A percentile compares a stretch with the other conserved stretches of the same genome.
These are phyloP conservation scores for Procapra przewalskii DNA, from an alignment of 2,113 vertebrate genomes.

Conservation along the genomic window DNA sequence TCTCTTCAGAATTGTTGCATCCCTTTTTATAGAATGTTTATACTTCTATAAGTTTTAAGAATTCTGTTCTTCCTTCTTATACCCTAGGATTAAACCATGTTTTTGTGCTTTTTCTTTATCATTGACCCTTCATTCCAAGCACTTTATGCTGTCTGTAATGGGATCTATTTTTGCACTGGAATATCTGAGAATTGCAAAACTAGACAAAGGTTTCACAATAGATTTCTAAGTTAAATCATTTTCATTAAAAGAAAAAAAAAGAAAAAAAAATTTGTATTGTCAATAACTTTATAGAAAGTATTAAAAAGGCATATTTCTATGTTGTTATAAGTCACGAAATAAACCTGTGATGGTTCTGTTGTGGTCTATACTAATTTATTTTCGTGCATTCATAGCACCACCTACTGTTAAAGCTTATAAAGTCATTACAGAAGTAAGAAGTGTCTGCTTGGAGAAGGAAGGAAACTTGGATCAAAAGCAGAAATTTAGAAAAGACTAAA, in stretches of 20 bases:
- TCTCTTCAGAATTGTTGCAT: constrained; percentile 65
- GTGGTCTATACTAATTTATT: constrained; percentile 60
- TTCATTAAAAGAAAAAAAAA: constrained; percentile 82
- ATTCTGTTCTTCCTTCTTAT: constrained; percentile 48
- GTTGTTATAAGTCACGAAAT: constrained; percentile 84
- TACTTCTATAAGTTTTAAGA: constrained; percentile 67
- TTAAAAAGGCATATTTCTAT: constrained; percentile 83
- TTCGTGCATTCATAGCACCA: constrained; percentile 30
- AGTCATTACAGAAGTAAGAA: neutral
- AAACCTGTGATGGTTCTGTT: constrained; percentile 78
- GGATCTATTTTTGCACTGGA: constrained; percentile 92
- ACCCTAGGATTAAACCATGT: constrained; percentile 69
- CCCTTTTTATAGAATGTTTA: constrained; percentile 75
- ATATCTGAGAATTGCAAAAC: constrained; percentile 86
- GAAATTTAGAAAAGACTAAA: neutral
- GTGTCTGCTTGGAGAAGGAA: neutral
- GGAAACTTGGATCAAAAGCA: neutral
- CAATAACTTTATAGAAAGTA: constrained; percentile 84
- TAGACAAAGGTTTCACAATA: constrained; percentile 81
- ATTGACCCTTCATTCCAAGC: constrained; percentile 87
- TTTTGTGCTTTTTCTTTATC: constrained; percentile 75
- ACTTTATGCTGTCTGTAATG: constrained; percentile 91
- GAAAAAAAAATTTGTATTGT: constrained; percentile 82
- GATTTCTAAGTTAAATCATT: constrained; percentile 86
- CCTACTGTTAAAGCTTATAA: constrained; percentile 42